phyloP scores from a whole-genome alignment of 2,797 vertebrate genomes.

The Sebastes ruberrimus region DNA sequence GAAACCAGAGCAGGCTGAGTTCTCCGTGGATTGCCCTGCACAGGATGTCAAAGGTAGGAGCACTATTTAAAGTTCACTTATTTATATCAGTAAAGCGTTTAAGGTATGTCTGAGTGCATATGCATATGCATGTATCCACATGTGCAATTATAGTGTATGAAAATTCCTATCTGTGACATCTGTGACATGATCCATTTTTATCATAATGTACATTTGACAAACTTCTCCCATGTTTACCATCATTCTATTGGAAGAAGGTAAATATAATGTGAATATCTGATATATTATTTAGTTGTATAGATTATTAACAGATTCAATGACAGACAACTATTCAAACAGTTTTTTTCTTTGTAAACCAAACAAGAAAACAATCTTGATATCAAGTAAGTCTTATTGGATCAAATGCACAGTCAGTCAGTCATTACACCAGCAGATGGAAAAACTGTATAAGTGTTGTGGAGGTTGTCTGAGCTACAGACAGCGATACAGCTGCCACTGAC shows the following conservation, averaged over 20 bases:
- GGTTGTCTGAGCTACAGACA: neutral
- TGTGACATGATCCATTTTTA: neutral
- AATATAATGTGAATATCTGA: neutral
- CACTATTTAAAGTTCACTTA: neutral
- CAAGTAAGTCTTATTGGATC: neutral
- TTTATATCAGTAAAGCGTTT: neutral
- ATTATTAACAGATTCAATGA: neutral
- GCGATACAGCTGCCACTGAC: constrained; percentile 66
- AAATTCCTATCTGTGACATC: neutral
- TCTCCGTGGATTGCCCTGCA: constrained; percentile 75
- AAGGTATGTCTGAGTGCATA: neutral
- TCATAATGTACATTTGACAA: neutral
- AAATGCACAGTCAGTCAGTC: neutral
- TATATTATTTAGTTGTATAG: neutral
- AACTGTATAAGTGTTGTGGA: neutral
- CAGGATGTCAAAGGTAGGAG: constrained; percentile 84
- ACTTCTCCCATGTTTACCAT: neutral
- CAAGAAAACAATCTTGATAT: neutral
- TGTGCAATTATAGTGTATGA: neutral
- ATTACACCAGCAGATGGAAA: neutral
- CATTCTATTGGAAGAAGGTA: neutral
- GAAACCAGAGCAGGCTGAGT: constrained; percentile 83
- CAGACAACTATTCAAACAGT: neutral
- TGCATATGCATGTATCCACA: neutral
- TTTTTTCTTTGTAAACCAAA: neutral